Base-by-base conservation (phyloP, 1,140 invertebrate species). In the Calephelis nemesis region DNA sequence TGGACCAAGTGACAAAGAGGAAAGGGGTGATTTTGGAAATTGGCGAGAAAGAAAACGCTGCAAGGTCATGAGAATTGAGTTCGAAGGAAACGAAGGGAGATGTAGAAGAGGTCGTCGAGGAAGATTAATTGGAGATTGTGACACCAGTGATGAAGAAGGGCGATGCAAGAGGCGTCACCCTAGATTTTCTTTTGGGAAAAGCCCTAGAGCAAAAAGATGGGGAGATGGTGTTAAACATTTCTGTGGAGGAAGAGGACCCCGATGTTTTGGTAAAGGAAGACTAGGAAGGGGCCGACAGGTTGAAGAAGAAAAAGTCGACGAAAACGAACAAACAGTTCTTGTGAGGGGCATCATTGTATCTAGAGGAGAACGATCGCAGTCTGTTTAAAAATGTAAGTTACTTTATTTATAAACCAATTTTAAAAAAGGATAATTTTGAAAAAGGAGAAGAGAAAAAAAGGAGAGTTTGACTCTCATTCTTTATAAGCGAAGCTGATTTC, bases 361-460 rank as follows among this genome's bases (percentile, higher is more conserved):
- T 7, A 58, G 52, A 58, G 52, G 52, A 58, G 10, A 58, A 11
- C 19, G 52, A 58, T 58, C 52, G 10, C 52, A 58, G 9, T 58
- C 52, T 58, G 19, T 58, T 58, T 58, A 58, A 58, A 8, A 19
- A 54, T 54, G 52, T 58, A 58, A 39, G 52, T 58, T 7, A 11
- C 30, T 30, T 15, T 52, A 12, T 49, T n/a, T n/a, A 1, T 2
- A 1, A 12, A 49, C 0, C 5, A 11, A 49, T 49, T 12, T 10
- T 49, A 12, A n/a, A 49, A 49, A 12, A 49, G 11, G 47, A 8
- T n/a, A n/a, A n/a, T n/a, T 12, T 10, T 49, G 48, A n/a, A 49
- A 49, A 12, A 49, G 11, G 47, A 8, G 47, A 11, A 47, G 8
- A 3, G 3, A 3, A 10, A 47, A 47, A 47, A 10, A 8, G 10